These are phyloP conservation scores for Agelas oroides DNA, from an alignment of 37 sponge, comb jelly and placozoan species.

Conservation along the genomic window DNA sequence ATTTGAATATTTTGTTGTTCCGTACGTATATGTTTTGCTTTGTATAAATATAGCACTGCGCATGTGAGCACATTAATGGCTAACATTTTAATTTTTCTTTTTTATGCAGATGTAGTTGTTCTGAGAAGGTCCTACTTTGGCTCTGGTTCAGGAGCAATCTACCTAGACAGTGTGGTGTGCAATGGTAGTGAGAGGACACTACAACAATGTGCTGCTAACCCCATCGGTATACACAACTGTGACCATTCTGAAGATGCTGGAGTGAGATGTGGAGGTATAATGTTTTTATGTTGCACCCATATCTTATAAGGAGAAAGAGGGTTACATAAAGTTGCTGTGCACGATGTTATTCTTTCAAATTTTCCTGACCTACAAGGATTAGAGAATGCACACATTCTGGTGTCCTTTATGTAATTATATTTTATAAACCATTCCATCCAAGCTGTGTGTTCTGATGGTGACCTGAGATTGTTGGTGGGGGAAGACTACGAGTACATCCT, in stretches of 20 bases:
- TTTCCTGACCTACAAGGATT: too few species aligned
- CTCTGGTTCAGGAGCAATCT: slow-evolving; percentile 21
- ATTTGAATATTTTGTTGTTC: too few species aligned
- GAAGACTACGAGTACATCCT: not conserved
- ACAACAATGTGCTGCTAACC: slow-evolving; percentile 15
- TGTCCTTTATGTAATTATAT: too few species aligned
- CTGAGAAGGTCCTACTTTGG: slow-evolving; percentile 27
- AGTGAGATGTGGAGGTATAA: slow-evolving; percentile 41
- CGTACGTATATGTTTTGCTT: too few species aligned
- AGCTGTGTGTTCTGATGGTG: not conserved
- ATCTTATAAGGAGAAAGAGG: too few species aligned
- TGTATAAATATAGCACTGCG: too few species aligned
- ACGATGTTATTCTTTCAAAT: too few species aligned
- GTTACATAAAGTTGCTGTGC: too few species aligned
- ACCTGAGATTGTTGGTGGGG: not conserved
- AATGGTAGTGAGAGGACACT: slow-evolving; percentile 46
- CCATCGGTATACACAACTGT: slow-evolving; percentile 46
- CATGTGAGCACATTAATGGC: too few species aligned
- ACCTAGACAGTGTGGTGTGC: slow-evolving; percentile 54
- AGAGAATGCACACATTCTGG: too few species aligned
- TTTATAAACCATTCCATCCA: too few species aligned
- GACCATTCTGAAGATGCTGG: slow-evolving; percentile 39
- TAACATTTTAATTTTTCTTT: not conserved
- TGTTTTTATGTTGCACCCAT: too few species aligned
- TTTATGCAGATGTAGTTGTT: not conserved